Percentiles rank a stretch among this genome's conserved stretches.
Evolutionary conservation across 2,888 invertebrate species (phyloP).

Genomic region (Drosophila suboccidentalis): DNA sequence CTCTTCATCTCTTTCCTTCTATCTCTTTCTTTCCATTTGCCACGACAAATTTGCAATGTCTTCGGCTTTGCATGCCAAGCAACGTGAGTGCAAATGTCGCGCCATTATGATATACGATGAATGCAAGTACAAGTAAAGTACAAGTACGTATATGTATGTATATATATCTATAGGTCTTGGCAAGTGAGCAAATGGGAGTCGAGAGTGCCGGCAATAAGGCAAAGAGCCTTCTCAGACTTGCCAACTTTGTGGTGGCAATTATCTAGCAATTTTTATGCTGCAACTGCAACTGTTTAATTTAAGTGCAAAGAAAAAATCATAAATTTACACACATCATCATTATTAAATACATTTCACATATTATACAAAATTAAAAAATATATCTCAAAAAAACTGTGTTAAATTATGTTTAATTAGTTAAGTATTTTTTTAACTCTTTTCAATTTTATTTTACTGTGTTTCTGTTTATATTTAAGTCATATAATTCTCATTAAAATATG

Average conservation of each 20-base stretch:
- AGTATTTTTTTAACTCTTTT: too few species aligned
- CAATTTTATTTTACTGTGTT: too few species aligned
- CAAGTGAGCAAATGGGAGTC: constrained; percentile 28
- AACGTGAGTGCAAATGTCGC: constrained; percentile 78
- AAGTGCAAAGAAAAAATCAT: constrained; percentile 1
- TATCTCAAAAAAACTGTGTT: too few species aligned
- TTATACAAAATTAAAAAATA: neutral
- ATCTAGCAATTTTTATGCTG: constrained; percentile 33
- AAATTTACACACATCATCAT: neutral
- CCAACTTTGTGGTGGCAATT: constrained; percentile 49
- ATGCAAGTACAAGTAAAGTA: constrained; percentile 38
- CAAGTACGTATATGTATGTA: too few species aligned
- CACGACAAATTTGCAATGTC: constrained; percentile 75
- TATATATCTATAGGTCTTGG: constrained; percentile 21
- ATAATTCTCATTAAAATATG: too few species aligned
- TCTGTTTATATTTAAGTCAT: too few species aligned
- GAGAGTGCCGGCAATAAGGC: constrained; percentile 9
- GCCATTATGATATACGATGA: constrained; percentile 65
- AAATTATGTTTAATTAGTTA: too few species aligned
- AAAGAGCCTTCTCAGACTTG: constrained; percentile 8
- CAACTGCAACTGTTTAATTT: constrained; percentile 37
- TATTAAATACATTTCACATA: neutral
- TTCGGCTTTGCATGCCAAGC: constrained; percentile 60
- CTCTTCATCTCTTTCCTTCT: neutral
- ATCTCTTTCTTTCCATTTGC: constrained; percentile 14